Conservation (phyloP, 2,888 invertebrate species). For the Xylota sylvarum region DNA sequence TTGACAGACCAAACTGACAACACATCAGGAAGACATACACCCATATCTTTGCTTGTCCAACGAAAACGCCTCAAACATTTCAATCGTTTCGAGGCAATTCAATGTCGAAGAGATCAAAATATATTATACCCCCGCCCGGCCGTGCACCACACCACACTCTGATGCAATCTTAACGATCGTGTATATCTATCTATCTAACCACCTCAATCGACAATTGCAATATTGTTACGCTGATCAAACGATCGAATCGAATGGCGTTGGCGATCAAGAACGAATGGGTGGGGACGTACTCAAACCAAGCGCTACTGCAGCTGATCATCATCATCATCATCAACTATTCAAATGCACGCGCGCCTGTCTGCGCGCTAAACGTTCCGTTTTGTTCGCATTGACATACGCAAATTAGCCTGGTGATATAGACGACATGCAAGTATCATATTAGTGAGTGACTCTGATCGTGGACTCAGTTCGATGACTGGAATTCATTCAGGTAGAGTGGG, state of each 20-base stretch:
- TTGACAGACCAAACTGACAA: constrained; percentile 68
- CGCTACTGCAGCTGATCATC: constrained; percentile 41
- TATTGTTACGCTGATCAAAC: constrained; percentile 54
- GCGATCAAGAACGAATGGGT: constrained; percentile 17
- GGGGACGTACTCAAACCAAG: constrained; percentile 4
- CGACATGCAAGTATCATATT: constrained; percentile 67
- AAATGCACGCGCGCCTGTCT: constrained; percentile 72
- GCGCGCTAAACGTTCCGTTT: constrained; percentile 64
- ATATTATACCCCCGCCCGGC: constrained; percentile 1
- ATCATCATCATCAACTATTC: constrained; percentile 60
- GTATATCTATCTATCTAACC: too few relatives aligned
- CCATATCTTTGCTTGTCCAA: constrained; percentile 36
- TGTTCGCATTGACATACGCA: constrained; percentile 74
- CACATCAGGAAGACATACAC: constrained; percentile 68
- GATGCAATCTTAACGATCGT: constrained; percentile 16
- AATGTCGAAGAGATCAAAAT: constrained; percentile 37
- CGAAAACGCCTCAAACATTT: constrained; percentile 72
- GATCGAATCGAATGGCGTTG: constrained; percentile 31
- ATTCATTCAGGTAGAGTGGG: constrained; percentile 60
- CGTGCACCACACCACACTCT: constrained; percentile 3
- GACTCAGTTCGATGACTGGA: constrained; percentile 71
- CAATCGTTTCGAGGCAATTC: constrained; percentile 52
- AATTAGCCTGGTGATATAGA: constrained; percentile 68
- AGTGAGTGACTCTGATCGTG: constrained; percentile 63
- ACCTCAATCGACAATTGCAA: constrained; percentile 45